Percentiles rank a stretch among this genome's conserved stretches.
phyloP scores from a whole-genome alignment of 2,888 invertebrate species.

The Laspeyria flexula region DNA sequence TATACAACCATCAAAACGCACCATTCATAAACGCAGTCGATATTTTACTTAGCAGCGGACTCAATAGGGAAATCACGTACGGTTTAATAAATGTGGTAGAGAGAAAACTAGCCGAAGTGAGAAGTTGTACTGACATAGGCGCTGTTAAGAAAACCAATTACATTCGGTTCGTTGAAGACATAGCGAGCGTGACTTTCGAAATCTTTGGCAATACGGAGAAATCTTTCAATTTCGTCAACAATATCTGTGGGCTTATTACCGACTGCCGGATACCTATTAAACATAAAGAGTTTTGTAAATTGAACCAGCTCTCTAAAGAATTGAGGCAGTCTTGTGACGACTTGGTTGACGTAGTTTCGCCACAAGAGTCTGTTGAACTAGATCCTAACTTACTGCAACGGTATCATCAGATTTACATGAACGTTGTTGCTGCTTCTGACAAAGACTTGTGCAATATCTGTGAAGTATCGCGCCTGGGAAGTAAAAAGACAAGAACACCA shows the following conservation, averaged over 20 bases:
- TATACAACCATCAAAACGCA: conserved; percentile 80
- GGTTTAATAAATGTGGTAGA: conserved; percentile 82
- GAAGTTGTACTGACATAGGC: conserved; percentile 71
- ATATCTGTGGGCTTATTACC: conserved; percentile 73
- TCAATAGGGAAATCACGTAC: conserved; percentile 81
- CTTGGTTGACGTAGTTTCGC: conserved; percentile 67
- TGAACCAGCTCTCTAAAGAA: conserved; percentile 77
- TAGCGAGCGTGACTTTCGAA: conserved; percentile 81
- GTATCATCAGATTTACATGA: conserved; percentile 82
- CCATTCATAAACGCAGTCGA: conserved; percentile 82
- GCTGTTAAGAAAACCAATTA: conserved; percentile 80
- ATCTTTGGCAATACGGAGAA: conserved; percentile 80
- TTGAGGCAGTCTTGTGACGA: conserved; percentile 81
- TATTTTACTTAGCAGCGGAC: conserved; percentile 77
- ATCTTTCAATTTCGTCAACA: conserved; percentile 75
- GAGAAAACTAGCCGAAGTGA: conserved; percentile 79
- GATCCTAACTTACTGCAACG: conserved; percentile 73
- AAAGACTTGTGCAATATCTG: conserved; percentile 77
- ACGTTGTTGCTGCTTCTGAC: conserved; percentile 77
- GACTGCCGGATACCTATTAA: conserved; percentile 80
- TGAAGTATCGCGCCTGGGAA: conserved; percentile 70
- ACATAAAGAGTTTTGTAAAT: conserved; percentile 80
- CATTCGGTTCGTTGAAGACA: conserved; percentile 79
- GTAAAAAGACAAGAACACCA: conserved; percentile 72
- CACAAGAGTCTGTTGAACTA: conserved; percentile 50